phyloP scores from a whole-genome alignment of 2,888 invertebrate genomes.

The Holacanthella duospinosa region DNA sequence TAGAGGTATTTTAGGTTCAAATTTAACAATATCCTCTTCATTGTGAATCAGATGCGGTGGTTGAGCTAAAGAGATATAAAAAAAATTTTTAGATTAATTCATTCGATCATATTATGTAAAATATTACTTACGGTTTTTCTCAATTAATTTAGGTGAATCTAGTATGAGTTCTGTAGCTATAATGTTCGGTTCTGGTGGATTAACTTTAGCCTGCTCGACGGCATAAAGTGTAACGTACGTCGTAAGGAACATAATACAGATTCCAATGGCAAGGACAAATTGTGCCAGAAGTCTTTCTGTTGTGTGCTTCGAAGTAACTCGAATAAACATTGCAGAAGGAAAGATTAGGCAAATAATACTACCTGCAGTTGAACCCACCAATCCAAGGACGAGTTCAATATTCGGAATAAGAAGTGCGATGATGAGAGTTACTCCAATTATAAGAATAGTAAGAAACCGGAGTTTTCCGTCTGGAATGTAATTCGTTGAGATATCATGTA shows the following conservation, averaged over 20 bases:
- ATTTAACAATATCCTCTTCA: background rate
- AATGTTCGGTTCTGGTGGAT: conserved; percentile 21
- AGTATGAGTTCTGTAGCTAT: background rate
- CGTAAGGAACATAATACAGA: conserved; percentile 78
- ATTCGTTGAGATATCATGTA: conserved; percentile 38
- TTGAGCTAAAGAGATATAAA: background rate
- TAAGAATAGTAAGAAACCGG: conserved; percentile 66
- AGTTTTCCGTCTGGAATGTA: conserved; percentile 78
- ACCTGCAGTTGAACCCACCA: conserved; percentile 91
- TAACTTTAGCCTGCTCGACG: conserved; percentile 51
- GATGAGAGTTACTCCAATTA: conserved; percentile 63
- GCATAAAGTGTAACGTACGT: conserved; percentile 79
- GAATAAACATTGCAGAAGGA: conserved; percentile 80
- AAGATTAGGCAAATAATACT: conserved; percentile 85
- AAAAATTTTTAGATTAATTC: background rate
- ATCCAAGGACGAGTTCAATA: conserved; percentile 83
- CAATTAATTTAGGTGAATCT: background rate
- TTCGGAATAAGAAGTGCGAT: conserved; percentile 82
- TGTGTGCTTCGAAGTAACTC: conserved; percentile 69
- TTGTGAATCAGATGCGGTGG: background rate
- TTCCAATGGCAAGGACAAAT: conserved; percentile 67
- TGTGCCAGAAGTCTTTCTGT: conserved; percentile 74
- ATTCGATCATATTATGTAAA: background rate
- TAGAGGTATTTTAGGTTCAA: background rate
- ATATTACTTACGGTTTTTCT: background rate